Evolutionary conservation across 37 sponge, comb jelly and placozoan genomes (phyloP), one percentile per base, ranked within the genome.

Genomic region (Beroe forskalii): DNA sequence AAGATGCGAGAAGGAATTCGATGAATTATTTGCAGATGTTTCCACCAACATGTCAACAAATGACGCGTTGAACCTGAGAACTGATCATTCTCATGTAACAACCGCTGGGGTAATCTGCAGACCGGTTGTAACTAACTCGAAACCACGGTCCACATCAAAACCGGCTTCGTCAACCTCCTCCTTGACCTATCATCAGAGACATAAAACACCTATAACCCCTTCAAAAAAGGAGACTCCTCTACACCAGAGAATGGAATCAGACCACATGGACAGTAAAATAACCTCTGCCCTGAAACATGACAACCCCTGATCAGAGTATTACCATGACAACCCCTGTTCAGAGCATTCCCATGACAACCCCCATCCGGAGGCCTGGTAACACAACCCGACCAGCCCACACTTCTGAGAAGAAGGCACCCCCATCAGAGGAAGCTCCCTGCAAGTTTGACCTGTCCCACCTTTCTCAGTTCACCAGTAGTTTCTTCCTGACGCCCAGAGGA

Each of bases 381-480:
- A 25, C 86, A 22, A 17, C 44, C 17, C 86, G n/a, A 33, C 42
- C 48, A n/a, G 38, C 86, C 28, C n/a, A n/a, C n/a, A n/a, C n/a
- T n/a, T 1, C 86, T 44, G 38, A 38, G 38, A 80, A 4, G 14
- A 14, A 33, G 35, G 39, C 75, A 72, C 39, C 75, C 30, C 40
- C 8, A 30, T n/a, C 12, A 48, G 55, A 12, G 55, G 55, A 12
- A 36, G 33, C 39, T 17, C 36, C 38, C 37, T 4, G 37, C 35
- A 31, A 1, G 32, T 33, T 32, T 14, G 19, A 31, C 1, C 39
- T 32, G 14, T 32, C 72, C 19, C 1, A 69, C 3, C 35, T 14
- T 1, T 69, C 72, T 48, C 86, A 39, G 43, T 44, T 80, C 4
- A 41, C 28, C 55, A 80, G 86, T 43, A 38, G 40, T 43, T 80